These are phyloP conservation scores for Rallus limicola DNA, from an alignment of 2,113 vertebrate species.

Conservation along the genomic window DNA sequence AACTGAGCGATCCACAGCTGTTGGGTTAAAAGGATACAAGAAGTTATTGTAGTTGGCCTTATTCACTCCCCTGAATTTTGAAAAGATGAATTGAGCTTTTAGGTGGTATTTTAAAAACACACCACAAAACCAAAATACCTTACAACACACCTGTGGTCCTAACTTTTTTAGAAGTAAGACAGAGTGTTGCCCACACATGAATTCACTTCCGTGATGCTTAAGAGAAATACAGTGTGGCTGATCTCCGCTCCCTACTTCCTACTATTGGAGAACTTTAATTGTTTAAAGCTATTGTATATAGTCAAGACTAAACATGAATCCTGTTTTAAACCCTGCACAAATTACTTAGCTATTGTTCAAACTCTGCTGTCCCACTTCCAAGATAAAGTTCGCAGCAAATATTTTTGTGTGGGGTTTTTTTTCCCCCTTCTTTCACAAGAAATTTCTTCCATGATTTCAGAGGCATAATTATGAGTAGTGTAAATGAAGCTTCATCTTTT, in stretches of 20 bases:
- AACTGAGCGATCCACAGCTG: slow-evolving; percentile 93
- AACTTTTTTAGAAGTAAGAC: not conserved
- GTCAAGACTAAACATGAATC: not conserved
- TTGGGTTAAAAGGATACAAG: not conserved
- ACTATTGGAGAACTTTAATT: not conserved
- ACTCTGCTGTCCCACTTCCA: not conserved
- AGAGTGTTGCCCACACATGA: not conserved
- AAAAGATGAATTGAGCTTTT: not conserved
- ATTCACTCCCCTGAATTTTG: not conserved
- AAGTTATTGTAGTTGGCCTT: not conserved
- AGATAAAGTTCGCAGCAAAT: not conserved
- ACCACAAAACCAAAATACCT: no score
- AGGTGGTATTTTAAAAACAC: not conserved
- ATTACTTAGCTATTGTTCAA: not conserved
- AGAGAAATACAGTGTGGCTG: not conserved
- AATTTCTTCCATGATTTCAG: not conserved
- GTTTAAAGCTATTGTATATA: not conserved
- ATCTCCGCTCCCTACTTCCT: not conserved
- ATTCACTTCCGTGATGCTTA: not conserved
- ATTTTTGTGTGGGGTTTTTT: not conserved
- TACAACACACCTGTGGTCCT: not conserved
- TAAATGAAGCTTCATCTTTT: not conserved
- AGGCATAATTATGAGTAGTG: not conserved
- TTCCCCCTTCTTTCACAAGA: rapidly evolving
- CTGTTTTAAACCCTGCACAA: not conserved